Evolutionary conservation across 2,888 invertebrate species (phyloP), one percentile per base, ranked within the genome.

Genomic region (Megalurothrips usitatus): DNA sequence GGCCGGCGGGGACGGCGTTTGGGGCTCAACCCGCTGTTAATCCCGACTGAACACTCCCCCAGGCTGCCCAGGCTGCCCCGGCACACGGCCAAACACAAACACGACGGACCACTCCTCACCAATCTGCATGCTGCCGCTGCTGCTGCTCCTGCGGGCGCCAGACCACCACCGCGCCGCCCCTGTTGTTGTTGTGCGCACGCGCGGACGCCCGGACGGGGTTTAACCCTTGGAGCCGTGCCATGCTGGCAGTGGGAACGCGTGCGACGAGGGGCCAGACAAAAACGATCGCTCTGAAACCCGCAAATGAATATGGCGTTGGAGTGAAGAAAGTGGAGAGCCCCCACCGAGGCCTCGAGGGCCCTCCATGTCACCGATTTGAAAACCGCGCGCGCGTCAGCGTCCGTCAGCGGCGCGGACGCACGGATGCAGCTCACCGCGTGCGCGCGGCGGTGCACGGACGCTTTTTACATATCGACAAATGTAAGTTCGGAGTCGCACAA

Each of bases 311-410:
- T 75, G 68, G 68, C 68, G 68, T 75, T 26, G 23, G 68, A 75
- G 68, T 26, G 68, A 75, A 75, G 68, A 75, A 75, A 75, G 68
- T 75, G 68, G 12, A 75, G 68, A 75, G 68, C 12, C 68, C 58
- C 58, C n/a, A 0, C 17, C 58, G 34, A 2, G 34, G 34, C 58
- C 58, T 58, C 58, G 58, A 58, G 58, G 58, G n/a, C 58, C 11
- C 68, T 75, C 68, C 68, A 75, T 75, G 68, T 75, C 68, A 75
- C 68, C 9, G 68, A 75, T 26, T 68, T n/a, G 68, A 58, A 58
- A 19, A 12, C 26, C 12, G 68, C 12, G 26, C 17, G 68, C 23
- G 68, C 26, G 9, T 10, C 26, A 1, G 68, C 26, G 68, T 75
- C 23, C 68, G 23, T 26, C 34, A 43, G 34, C 3, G 6, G 34